These are phyloP conservation scores for Synergus itoensis DNA, from an alignment of 2,888 invertebrate genomes.

Conservation along the genomic window DNA sequence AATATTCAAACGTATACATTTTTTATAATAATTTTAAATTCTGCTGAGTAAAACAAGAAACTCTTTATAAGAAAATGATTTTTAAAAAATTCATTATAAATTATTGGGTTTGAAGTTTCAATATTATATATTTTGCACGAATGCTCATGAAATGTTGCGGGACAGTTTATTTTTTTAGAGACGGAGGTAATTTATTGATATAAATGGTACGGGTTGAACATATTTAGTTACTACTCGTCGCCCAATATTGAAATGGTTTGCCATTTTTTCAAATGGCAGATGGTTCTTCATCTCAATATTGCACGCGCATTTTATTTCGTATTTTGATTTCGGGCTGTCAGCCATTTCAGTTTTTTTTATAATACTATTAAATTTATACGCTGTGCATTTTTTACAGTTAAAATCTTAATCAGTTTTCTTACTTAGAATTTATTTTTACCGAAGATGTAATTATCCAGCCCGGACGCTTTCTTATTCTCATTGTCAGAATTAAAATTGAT, in stretches of 20 bases:
- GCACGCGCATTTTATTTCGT: conserved; percentile 60
- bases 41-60: neutral
- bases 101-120: too few relatives aligned
- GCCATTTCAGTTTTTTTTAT: conserved; percentile 62
- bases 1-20: neutral
- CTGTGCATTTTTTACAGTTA: conserved; percentile 33
- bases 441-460: conserved; percentile 39
- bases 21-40: neutral
- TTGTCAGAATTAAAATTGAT: neutral
- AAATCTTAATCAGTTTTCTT: conserved; percentile 39
- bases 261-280: conserved; percentile 42
- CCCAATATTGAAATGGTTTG: conserved; percentile 64
- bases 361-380: conserved; percentile 26
- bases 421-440: conserved; percentile 14
- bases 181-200: neutral
- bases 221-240: conserved; percentile 60
- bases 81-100: too few relatives aligned
- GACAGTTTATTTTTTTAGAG: conserved; percentile 4
- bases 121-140: too few relatives aligned
- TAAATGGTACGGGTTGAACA: conserved; percentile 15
- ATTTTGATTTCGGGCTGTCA: conserved; percentile 72
- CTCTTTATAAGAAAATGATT: neutral
- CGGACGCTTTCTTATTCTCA: neutral
- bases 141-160: neutral
- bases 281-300: conserved; percentile 53